phyloP scores from a whole-genome alignment of 2,113 vertebrate genomes.

The Amphiprion percula region DNA sequence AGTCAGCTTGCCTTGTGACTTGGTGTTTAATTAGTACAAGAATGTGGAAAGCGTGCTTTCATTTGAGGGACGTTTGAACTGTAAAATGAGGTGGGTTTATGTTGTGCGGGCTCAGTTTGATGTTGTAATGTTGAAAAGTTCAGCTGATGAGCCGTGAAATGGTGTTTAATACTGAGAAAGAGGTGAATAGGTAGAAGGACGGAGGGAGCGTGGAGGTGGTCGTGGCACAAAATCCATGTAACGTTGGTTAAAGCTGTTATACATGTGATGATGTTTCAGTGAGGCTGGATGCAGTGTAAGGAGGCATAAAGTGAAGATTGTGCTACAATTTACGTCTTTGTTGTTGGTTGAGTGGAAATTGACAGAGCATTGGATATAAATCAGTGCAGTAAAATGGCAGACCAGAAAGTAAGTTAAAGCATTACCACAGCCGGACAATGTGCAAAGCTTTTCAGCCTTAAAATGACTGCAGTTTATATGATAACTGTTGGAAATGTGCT shows the following conservation, averaged over 20 bases:
- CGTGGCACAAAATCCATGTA: too few species aligned
- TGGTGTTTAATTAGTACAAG: neutral
- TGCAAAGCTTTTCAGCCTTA: neutral
- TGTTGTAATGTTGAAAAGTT: neutral
- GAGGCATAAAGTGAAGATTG: too few species aligned
- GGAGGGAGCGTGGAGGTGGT: too few species aligned
- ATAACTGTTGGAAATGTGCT: neutral
- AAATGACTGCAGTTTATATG: neutral
- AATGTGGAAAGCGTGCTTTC: constrained; percentile 4
- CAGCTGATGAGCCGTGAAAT: neutral
- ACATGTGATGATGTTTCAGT: constrained; percentile 1
- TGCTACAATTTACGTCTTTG: too few species aligned
- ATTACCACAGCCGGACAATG: neutral
- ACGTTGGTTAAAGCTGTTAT: neutral
- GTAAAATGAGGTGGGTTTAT: constrained; percentile 1
- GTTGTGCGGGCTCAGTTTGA: neutral
- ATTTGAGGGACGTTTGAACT: neutral
- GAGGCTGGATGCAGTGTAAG: too few species aligned
- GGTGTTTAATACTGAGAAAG: neutral
- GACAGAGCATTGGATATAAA: neutral
- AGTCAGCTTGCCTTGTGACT: constrained; percentile 8
- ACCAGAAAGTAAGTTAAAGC: neutral
- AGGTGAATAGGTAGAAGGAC: neutral
- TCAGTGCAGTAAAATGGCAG: neutral
- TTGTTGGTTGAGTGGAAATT: neutral